Base-by-base conservation (phyloP, 2,113 vertebrate species). In the Grammomys dolichurus region DNA sequence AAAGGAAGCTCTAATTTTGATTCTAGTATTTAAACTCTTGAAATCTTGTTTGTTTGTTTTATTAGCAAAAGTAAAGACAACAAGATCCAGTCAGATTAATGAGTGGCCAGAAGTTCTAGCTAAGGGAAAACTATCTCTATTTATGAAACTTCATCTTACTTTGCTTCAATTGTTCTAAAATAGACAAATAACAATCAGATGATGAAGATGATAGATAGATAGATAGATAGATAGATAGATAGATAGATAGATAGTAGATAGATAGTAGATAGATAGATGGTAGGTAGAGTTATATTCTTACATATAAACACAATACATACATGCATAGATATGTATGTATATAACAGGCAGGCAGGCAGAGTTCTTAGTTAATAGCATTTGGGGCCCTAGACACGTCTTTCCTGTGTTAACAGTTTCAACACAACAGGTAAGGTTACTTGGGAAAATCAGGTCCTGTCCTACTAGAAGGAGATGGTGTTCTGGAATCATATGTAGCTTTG, bases 41-140 rank as follows among this genome's bases (percentile, higher is more conserved):
- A 82, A 75, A 56, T 31, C 58, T 36, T 51, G 51, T 51, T 60
- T 48, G 46, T 46, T 82, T 51, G 67, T 33, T 76, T 33, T 54
- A 72, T 7, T 17, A 86, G 80, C 24, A 89, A 95, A 88, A 80
- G 87, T 12, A 94, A 72, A 94, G 90, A 80, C 33, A 82, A 36
- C 60, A 96, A 87, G 95, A 76, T 36, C 51, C 76, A 77, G 6
- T 65, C 54, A 51, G 31, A 84, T 85, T 76, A 91, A 69, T 63
- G 46, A 95, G 48, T 40, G 60, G 70, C 17, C 16, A 54, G 88
- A 92, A 65, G 22, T 60, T 94, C 46, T 80, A 70, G 40, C 36
- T 73, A 92, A 94, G 24, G 58, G 72, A 88, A 91, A 91, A 11
- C n/a, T 13, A 80, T 19, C 81, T 87, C 56, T 93, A 28, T 72